Conservation (phyloP, 2,113 vertebrate genomes). For the Helogale parvula region DNA sequence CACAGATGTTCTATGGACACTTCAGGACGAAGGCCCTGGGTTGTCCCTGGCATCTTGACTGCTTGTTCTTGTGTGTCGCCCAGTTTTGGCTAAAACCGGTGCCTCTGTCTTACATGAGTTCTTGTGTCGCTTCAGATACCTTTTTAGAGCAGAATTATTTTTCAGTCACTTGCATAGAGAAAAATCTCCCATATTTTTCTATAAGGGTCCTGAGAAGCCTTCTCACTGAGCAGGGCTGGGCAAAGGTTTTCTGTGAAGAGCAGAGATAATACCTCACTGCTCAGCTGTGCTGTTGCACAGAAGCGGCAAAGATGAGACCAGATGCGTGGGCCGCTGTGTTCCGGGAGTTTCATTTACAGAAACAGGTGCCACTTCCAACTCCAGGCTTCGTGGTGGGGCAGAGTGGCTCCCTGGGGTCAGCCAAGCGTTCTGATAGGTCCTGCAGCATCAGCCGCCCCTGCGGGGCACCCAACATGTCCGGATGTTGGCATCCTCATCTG, state of each 20-base stretch:
- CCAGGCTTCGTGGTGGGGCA: background rate
- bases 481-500: background rate
- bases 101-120: background rate
- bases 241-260: background rate
- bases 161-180: background rate
- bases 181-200: background rate
- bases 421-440: accelerated
- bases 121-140: background rate
- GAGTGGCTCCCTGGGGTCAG: background rate
- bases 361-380: no score
- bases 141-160: background rate
- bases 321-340: accelerated
- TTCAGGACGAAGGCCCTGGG: background rate
- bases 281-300: background rate
- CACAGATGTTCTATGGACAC: background rate
- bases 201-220: background rate
- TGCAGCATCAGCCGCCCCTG: no score
- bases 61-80: background rate
- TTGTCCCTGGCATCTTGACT: background rate
- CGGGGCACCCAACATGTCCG: background rate
- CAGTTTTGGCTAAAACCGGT: background rate
- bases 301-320: accelerated
- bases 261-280: background rate
- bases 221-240: background rate
- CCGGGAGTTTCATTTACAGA: background rate